Base-by-base conservation (phyloP, 2,797 vertebrate genomes). In the Enteromius fasciolatus region DNA sequence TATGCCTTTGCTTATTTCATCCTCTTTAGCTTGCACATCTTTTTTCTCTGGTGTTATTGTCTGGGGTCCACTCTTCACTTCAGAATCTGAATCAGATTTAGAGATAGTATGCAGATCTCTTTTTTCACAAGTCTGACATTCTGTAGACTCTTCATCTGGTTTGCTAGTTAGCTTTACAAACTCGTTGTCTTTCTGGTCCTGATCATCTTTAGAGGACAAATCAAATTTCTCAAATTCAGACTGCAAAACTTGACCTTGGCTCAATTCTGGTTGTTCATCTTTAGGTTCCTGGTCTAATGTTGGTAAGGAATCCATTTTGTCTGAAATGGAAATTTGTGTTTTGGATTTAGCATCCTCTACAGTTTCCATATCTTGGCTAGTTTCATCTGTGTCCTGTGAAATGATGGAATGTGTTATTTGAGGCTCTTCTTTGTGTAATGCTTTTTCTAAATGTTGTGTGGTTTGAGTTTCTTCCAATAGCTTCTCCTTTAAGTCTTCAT, bases 1-100 rank as follows among this genome's bases (percentile, higher is more conserved):
- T 57, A 59, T 46, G 5, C 11, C 50, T 93, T 92, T 81, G 93
- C 91, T 88, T 84, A 87, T 91, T 90, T 92, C 92, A 94, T 91
- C 66, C 17, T 64, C 69, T 82, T 82, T 83, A 48, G 18, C 54
- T 39, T 25, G 10, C 3, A 33, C 76, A 70, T 50, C 74, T 25
- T 59, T 9, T 4, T 61, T 36, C 10, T 33, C 66, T 61, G 50
- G n/a, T 59, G 92, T 91, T 83, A 48, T n/a, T 69, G 28, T 18
- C 14, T 61, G 64, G 5, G 23, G 15, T 48, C 36, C 36, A 12
- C 63, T 48, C 52, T 77, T 23, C 4, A 77, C 39, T 83, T 68
- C 52, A 61, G 66, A 50, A 18, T 50, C 74, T 20, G 31, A 68
- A 46, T 77, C 64, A 36, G 54, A 77, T 70, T 50, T 39, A 48